A percentile compares a stretch with the other conserved stretches of the same genome.
Conservation (phyloP, 35 echinoderm and acorn worm species). For the Ophiothrix spiculata region DNA sequence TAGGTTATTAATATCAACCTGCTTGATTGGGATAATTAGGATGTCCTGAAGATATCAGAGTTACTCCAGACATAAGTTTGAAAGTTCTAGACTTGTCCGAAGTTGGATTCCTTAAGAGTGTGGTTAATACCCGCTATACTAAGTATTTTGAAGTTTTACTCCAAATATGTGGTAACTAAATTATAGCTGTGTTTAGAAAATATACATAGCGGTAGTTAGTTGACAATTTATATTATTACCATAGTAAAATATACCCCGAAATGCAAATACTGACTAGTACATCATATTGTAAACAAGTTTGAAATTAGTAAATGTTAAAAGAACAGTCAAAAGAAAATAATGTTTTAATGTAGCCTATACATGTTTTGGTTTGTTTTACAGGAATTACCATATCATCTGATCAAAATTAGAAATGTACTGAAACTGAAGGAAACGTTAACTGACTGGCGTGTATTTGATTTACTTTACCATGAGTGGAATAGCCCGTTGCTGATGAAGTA, state of each 20-base stretch:
- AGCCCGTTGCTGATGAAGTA: slow-evolving; percentile 59
- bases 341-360: not conserved
- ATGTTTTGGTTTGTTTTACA: slow-evolving; percentile 2
- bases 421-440: slow-evolving; percentile 48
- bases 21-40: not conserved
- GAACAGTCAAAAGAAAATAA: not conserved
- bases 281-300: not conserved
- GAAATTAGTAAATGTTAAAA: not conserved
- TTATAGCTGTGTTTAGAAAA: not conserved
- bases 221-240: not conserved
- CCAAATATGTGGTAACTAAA: too few relatives aligned
- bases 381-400: slow-evolving; percentile 68
- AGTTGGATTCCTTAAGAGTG: too few relatives aligned
- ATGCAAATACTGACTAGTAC: not conserved
- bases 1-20: too few relatives aligned
- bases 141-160: too few relatives aligned
- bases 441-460: slow-evolving; percentile 68
- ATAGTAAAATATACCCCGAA: not conserved
- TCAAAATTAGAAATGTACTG: slow-evolving; percentile 36
- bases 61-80: too few relatives aligned
- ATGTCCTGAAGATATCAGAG: not conserved
- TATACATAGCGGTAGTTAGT: not conserved
- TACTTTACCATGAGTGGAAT: slow-evolving; percentile 63
- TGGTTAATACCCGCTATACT: too few relatives aligned
- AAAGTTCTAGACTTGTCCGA: too few relatives aligned